Percentiles rank a stretch among this genome's conserved stretches.
Conservation (phyloP, 1,140 invertebrate species). For the Delia radicum region DNA sequence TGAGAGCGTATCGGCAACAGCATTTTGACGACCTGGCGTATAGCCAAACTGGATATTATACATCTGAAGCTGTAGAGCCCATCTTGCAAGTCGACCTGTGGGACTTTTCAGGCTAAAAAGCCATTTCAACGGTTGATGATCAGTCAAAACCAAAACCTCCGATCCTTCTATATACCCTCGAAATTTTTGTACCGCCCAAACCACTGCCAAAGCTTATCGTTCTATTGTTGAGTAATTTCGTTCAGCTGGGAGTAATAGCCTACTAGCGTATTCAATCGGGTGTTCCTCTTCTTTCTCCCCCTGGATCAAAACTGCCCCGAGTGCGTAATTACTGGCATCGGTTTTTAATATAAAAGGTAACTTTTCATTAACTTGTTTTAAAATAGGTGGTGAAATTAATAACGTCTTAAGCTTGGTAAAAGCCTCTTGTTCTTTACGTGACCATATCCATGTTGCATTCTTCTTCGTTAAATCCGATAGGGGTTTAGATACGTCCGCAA, state of each 20-base stretch:
- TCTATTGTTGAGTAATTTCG: slow-evolving; percentile 57
- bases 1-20: neutral
- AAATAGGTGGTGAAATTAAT: no score
- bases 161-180: slow-evolving; percentile 51
- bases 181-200: slow-evolving; percentile 58
- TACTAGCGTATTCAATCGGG: slow-evolving; percentile 8
- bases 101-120: slow-evolving; percentile 55
- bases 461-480: slow-evolving; percentile 1
- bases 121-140: slow-evolving; percentile 59
- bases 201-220: slow-evolving; percentile 56
- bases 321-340: slow-evolving; percentile 26
- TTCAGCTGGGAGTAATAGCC: slow-evolving; percentile 51
- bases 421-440: no score
- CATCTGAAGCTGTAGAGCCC: slow-evolving; percentile 56
- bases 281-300: slow-evolving; percentile 25
- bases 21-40: neutral
- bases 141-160: slow-evolving; percentile 53
- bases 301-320: slow-evolving; percentile 24
- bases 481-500: neutral
- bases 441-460: neutral
- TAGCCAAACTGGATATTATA: slow-evolving; percentile 39
- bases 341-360: no score
- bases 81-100: slow-evolving; percentile 53
- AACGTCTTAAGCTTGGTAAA: no score
- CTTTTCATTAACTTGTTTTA: no score